Base-by-base conservation (phyloP, 2,113 vertebrate species). In the Brachyhypopomus occidentalis region DNA sequence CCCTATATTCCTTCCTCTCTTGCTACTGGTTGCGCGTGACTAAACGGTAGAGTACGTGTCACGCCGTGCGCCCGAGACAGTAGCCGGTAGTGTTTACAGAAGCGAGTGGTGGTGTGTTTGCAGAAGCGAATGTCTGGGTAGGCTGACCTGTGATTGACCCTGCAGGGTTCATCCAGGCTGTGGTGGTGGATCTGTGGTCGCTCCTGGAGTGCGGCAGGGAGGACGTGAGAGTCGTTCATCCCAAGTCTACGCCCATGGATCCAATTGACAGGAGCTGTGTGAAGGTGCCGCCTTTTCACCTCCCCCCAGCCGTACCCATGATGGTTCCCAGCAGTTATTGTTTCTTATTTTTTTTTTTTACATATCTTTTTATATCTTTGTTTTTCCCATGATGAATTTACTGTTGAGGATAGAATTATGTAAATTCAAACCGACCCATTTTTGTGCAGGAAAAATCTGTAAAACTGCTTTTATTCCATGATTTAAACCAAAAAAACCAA, bases 251-350 rank as follows among this genome's bases (percentile, higher is more conserved):
- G 34, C 94, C 97, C 55, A 93, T 96, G 92, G 97, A 98, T 78
- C 94, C 97, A 77, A 96, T 97, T 80, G 98, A 98, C 88, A 92
- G 89, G 86, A 96, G 92, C 83, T 99, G 96, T 90, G 92, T 95
- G n/a, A 98, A 98, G 96, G 97, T 98, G 83, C 79, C 82, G 58
- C 20, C 72, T 52, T 52, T 3, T 56, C 23, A 5, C 11, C 38
- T 45, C 20, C 19, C 8, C 16, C 11, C 30, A 30, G 14, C 4
- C 27, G 23, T 63, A 64, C 25, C 23, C 30, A 30, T 30, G 62
- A 5, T 66, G 25, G 30, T 64, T 7, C 16, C 17, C 11, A n/a
- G 17, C 23, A 4, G 12, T 66, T 60, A n/a, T n/a, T n/a, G 14
- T 14, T 52, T 52, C 8, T 5, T 9, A 11, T 1, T 48, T 48